phyloP scores from a whole-genome alignment of 2,113 vertebrate species.

The Cricetomys ansorgei region DNA sequence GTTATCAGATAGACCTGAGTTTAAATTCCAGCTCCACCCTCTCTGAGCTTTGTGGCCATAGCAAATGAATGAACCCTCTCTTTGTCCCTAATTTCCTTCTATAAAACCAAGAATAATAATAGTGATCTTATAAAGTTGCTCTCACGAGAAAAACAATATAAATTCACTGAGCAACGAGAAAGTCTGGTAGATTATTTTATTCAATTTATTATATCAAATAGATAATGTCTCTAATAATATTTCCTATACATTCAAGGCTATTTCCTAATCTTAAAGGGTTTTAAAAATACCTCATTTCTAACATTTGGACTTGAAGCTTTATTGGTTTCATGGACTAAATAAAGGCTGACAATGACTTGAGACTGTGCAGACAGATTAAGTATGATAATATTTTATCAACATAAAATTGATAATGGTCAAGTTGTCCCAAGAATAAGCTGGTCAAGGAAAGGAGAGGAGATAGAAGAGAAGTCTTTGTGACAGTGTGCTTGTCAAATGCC shows the following conservation, averaged over 20 bases:
- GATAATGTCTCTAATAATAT: background rate
- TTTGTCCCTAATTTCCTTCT: background rate
- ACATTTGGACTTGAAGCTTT: constrained; percentile 16
- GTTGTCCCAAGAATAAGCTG: background rate
- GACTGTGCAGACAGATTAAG: background rate
- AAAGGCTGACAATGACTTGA: background rate
- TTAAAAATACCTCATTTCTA: constrained; percentile 24
- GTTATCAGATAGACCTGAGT: background rate
- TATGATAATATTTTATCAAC: constrained; percentile 39
- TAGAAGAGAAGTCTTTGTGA: background rate
- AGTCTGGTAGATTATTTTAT: background rate
- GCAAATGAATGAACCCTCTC: background rate
- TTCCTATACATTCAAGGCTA: background rate
- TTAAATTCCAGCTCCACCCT: background rate
- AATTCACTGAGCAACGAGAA: background rate
- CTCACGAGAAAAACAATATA: constrained; percentile 2
- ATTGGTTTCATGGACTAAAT: background rate
- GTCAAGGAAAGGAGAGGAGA: background rate
- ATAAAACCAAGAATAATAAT: constrained; percentile 19
- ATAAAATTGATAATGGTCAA: constrained; percentile 18
- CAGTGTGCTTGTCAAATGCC: background rate
- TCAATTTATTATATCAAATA: constrained; percentile 10
- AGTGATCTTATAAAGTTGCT: background rate
- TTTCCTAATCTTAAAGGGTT: constrained; percentile 32
- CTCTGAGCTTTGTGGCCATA: background rate